Evolutionary conservation across 2,113 vertebrate species (phyloP).

Genomic region (Siniperca chuatsi): DNA sequence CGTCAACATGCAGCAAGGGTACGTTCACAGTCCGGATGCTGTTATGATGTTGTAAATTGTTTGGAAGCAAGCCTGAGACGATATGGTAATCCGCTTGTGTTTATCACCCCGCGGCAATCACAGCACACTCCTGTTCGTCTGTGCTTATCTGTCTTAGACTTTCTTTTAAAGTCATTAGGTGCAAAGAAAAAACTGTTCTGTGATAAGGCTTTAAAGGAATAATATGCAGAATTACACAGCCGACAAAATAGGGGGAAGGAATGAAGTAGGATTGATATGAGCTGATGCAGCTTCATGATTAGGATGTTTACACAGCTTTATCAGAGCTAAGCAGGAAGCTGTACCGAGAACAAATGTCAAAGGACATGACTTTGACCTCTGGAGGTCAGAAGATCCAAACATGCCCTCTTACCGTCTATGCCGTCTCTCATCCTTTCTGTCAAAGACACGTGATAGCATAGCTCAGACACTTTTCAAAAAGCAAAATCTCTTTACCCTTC

Average conservation of each 20-base stretch:
- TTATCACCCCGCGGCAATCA: conserved; percentile 76
- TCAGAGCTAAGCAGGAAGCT: conserved; percentile 64
- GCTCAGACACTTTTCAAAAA: conserved; percentile 30
- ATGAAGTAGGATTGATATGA: conserved; percentile 53
- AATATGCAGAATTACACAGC: conserved; percentile 67
- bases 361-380: conserved; percentile 66
- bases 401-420: conserved; percentile 13
- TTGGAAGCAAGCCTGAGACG: conserved; percentile 67
- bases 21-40: conserved; percentile 51
- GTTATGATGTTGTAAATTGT: conserved; percentile 78
- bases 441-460: conserved; percentile 9
- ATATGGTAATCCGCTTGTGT: conserved; percentile 79
- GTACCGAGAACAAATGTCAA: conserved; percentile 44
- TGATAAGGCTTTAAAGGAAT: conserved; percentile 77
- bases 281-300: conserved; percentile 65
- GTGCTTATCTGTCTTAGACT: conserved; percentile 74
- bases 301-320: conserved; percentile 76
- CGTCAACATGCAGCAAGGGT: conserved; percentile 55
- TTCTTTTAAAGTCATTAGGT: conserved; percentile 79
- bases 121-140: conserved; percentile 70
- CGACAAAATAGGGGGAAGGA: conserved; percentile 41
- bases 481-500: conserved; percentile 31
- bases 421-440: conserved; percentile 19
- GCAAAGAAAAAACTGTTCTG: conserved; percentile 53
- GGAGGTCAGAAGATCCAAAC: conserved; percentile 59